These are phyloP conservation scores for Lophius americanus DNA, from an alignment of 2,797 vertebrate genomes.

Conservation along the genomic window DNA sequence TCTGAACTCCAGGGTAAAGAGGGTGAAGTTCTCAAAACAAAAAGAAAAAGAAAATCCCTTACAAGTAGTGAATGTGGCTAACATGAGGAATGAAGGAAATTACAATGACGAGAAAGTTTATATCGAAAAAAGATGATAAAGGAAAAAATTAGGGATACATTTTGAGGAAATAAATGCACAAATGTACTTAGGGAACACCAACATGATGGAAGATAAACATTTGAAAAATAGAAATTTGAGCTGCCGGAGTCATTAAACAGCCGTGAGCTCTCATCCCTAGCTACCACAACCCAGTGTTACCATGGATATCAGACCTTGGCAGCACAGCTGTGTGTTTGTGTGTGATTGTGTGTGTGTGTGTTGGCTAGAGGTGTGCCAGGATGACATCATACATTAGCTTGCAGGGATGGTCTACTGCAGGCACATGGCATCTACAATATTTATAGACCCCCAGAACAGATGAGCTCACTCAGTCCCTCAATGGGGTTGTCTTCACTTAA, in stretches of 20 bases:
- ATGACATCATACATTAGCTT: constrained; percentile 82
- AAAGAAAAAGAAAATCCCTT: no score
- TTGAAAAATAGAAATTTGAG: no score
- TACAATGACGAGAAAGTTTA: no score
- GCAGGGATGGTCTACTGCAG: constrained; percentile 75
- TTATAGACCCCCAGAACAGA: constrained; percentile 79
- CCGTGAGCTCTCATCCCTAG: constrained; percentile 42
- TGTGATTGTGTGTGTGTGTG: constrained; percentile 40
- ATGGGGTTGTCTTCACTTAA: constrained; percentile 62
- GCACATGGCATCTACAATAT: constrained; percentile 82
- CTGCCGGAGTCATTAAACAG: constrained; percentile 37
- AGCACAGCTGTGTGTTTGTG: constrained; percentile 49
- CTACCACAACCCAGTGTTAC: constrained; percentile 62
- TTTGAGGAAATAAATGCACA: no score
- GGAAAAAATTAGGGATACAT: no score
- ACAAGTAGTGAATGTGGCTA: no score
- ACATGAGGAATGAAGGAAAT: no score
- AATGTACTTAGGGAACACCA: no score
- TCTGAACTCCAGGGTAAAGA: no score
- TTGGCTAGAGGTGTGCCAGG: constrained; percentile 63
- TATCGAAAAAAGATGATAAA: no score
- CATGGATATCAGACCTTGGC: constrained; percentile 65
- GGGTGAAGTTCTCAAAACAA: no score
- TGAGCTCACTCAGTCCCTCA: constrained; percentile 77
- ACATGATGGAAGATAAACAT: no score